These are phyloP conservation scores for Apaloderma vittatum DNA, from an alignment of 2,113 vertebrate species.

Conservation along the genomic window DNA sequence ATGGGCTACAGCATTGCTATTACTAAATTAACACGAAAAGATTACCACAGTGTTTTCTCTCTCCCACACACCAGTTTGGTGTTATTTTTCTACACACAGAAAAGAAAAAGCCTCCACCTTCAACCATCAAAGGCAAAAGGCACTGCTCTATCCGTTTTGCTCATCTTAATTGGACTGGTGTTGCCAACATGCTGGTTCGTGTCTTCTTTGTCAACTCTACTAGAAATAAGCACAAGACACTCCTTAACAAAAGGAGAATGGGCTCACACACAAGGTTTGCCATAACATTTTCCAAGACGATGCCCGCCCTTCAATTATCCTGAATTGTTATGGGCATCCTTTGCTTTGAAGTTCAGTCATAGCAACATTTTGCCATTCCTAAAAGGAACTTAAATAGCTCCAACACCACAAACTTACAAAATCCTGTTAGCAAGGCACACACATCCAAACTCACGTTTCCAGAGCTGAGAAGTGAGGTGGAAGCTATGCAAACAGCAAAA, in stretches of 20 bases:
- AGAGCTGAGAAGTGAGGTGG: neutral
- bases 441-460: neutral
- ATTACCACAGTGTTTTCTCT: neutral
- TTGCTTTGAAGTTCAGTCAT: neutral
- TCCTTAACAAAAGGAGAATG: neutral
- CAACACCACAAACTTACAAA: neutral
- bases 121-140: neutral
- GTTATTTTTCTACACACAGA: neutral
- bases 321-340: neutral
- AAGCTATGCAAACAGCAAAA: neutral
- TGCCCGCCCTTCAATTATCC: neutral
- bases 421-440: neutral
- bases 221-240: neutral
- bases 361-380: neutral
- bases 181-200: neutral
- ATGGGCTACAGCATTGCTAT: neutral
- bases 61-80: neutral
- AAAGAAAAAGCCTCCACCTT: neutral
- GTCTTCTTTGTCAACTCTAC: neutral
- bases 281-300: neutral
- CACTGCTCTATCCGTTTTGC: neutral
- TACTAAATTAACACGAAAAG: neutral
- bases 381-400: neutral
- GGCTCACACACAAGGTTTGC: neutral
- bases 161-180: neutral